Conservation (phyloP, 2,888 invertebrate genomes). For the Yponomeuta evonymella region DNA sequence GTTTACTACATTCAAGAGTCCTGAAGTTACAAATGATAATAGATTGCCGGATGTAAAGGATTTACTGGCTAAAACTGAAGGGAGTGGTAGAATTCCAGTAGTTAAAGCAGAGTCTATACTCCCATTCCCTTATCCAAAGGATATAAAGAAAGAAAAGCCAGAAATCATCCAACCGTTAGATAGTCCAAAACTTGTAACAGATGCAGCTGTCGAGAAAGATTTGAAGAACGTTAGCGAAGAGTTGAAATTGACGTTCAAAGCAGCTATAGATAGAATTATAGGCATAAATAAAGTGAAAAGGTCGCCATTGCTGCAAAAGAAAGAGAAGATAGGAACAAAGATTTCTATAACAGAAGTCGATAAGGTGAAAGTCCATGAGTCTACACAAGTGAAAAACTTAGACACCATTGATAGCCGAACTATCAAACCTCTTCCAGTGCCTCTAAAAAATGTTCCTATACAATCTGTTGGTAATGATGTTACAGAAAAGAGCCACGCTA, state of each 20-base stretch:
- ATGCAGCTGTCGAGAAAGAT: slow-evolving; percentile 46
- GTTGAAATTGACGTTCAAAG: slow-evolving; percentile 54
- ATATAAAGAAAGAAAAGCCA: slow-evolving; percentile 30
- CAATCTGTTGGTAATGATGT: not conserved
- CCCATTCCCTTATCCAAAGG: slow-evolving; percentile 49
- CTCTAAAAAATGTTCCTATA: not conserved
- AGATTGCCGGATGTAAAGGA: not conserved
- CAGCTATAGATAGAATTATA: slow-evolving; percentile 56
- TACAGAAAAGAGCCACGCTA: not conserved
- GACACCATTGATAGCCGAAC: not conserved
- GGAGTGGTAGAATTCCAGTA: slow-evolving; percentile 33
- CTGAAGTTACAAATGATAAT: not conserved
- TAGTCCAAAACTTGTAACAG: slow-evolving; percentile 21
- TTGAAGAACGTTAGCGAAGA: slow-evolving; percentile 57
- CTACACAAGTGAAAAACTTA: not conserved
- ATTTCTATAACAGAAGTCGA: not conserved
- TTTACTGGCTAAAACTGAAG: slow-evolving; percentile 21
- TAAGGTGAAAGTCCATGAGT: not conserved
- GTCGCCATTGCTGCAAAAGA: slow-evolving; percentile 23
- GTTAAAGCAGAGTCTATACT: slow-evolving; percentile 53
- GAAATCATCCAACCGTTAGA: slow-evolving; percentile 29
- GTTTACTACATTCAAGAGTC: slow-evolving; percentile 11
- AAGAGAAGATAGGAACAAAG: not conserved
- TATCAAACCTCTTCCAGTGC: not conserved
- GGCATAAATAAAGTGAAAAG: slow-evolving; percentile 36